These are phyloP conservation scores for Orthosia incerta DNA, from an alignment of 2,888 invertebrate species.

Conservation along the genomic window DNA sequence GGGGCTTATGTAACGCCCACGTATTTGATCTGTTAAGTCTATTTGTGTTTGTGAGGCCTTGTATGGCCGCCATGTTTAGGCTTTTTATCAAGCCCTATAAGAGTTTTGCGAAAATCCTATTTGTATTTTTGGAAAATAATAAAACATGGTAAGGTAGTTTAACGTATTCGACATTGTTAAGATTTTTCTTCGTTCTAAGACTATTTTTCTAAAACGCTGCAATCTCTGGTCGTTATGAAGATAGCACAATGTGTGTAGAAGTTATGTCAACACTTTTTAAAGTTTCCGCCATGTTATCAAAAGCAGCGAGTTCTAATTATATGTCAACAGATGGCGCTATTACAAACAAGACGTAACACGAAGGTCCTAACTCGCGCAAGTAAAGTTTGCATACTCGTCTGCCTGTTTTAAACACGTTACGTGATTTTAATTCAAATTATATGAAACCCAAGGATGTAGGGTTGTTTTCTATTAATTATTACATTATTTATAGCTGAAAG, in stretches of 20 bases:
- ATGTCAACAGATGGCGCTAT: constrained; percentile 46
- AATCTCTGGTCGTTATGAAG: background rate
- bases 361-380: constrained; percentile 13
- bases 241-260: background rate
- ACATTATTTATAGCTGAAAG: constrained; percentile 57
- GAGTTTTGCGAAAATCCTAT: constrained; percentile 3
- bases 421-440: constrained; percentile 55
- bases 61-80: constrained; percentile 30
- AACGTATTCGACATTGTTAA: background rate
- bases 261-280: background rate
- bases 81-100: constrained; percentile 32
- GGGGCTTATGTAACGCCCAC: constrained; percentile 41
- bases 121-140: constrained; percentile 13
- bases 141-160: background rate
- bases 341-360: constrained; percentile 38
- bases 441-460: constrained; percentile 49
- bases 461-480: constrained; percentile 62
- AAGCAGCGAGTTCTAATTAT: constrained; percentile 12
- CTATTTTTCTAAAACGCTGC: background rate
- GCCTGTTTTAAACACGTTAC: constrained; percentile 50
- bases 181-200: background rate
- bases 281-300: background rate
- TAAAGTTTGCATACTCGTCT: constrained; percentile 44
- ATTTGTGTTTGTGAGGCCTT: constrained; percentile 54
- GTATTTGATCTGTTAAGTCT: constrained; percentile 49